phyloP scores from a whole-genome alignment of 2,113 vertebrate genomes.

The Siniperca chuatsi region DNA sequence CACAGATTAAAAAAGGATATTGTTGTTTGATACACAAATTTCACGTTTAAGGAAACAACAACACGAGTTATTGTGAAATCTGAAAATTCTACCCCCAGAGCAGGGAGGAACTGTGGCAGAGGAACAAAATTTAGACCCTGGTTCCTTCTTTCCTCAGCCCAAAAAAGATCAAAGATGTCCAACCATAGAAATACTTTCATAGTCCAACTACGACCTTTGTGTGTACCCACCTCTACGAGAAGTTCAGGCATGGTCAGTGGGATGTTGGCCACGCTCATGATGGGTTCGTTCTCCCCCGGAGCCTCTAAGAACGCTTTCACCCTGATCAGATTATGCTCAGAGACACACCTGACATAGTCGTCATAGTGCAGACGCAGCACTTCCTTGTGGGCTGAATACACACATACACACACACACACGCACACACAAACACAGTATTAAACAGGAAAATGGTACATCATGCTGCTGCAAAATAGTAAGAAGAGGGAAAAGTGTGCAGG shows the following conservation, averaged over 20 bases:
- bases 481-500: not conserved
- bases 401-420: conserved; percentile 20
- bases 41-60: too few relatives aligned
- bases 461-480: not conserved
- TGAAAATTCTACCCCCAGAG: too few relatives aligned
- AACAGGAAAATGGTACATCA: not conserved
- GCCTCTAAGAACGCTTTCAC: conserved; percentile 74
- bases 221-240: conserved; percentile 73
- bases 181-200: not conserved
- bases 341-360: conserved; percentile 77
- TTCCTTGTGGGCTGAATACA: conserved; percentile 79
- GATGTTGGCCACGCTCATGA: conserved; percentile 78
- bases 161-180: not conserved
- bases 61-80: too few relatives aligned
- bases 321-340: conserved; percentile 82
- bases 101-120: not conserved
- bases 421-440: conserved; percentile 15
- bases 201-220: not conserved
- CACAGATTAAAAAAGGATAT: too few relatives aligned
- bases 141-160: not conserved
- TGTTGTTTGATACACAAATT: too few relatives aligned
- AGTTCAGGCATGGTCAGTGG: conserved; percentile 80
- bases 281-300: conserved; percentile 52
- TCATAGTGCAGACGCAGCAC: conserved; percentile 81
- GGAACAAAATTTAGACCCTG: not conserved